A percentile compares a stretch with the other conserved stretches of the same genome.
phyloP scores from a whole-genome alignment of 1,140 invertebrate species.

The Meloidogyne hapla region DNA sequence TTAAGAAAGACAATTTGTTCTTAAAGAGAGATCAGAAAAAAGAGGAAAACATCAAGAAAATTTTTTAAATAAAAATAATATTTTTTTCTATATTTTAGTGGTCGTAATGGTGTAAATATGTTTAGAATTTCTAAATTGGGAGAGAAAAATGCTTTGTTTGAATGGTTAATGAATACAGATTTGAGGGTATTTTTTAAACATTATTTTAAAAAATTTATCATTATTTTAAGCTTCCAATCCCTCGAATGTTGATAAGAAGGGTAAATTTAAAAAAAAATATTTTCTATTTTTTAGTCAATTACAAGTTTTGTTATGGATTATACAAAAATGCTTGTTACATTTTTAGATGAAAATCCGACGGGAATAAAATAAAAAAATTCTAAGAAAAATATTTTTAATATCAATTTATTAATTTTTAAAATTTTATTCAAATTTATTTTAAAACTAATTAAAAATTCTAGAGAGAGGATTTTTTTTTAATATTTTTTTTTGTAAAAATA shows the following conservation, averaged over 20 bases:
- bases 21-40: too few relatives aligned
- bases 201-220: not conserved
- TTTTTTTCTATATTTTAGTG: constrained; percentile 31
- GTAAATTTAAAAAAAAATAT: not conserved
- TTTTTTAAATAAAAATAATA: too few relatives aligned
- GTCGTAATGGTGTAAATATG: constrained; percentile 35
- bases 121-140: constrained; percentile 29
- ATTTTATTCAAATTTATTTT: too few relatives aligned
- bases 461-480: too few relatives aligned
- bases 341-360: constrained; percentile 18
- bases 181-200: constrained; percentile 2
- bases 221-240: constrained; percentile 13
- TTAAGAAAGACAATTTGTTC: too few relatives aligned
- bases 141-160: constrained; percentile 16
- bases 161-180: constrained; percentile 41
- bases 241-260: constrained; percentile 26
- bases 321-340: constrained; percentile 7
- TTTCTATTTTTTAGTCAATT: constrained; percentile 10
- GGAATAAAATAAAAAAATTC: constrained; percentile 15
- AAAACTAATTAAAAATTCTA: too few relatives aligned
- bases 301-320: constrained; percentile 20
- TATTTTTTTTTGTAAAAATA: too few relatives aligned
- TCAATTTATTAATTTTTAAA: too few relatives aligned
- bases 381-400: not conserved
- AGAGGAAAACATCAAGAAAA: too few relatives aligned